phyloP scores from a whole-genome alignment of 2,113 vertebrate genomes.

The Barnardius zonarius region DNA sequence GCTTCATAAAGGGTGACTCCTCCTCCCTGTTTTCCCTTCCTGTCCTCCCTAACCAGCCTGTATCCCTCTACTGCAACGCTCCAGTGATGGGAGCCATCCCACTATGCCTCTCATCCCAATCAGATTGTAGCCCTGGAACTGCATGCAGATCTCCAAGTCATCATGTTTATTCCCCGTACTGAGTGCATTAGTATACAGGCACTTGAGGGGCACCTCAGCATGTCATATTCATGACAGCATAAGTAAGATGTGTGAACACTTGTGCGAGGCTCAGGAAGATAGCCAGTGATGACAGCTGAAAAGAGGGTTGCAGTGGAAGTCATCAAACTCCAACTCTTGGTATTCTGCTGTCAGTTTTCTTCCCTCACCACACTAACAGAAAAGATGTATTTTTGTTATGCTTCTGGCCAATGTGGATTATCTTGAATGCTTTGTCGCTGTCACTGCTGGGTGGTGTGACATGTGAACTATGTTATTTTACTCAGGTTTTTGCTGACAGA shows the following conservation, averaged over 20 bases:
- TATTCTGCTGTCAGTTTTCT: neutral
- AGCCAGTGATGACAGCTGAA: neutral
- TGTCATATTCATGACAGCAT: neutral
- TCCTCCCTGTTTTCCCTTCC: neutral
- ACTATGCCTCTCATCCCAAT: neutral
- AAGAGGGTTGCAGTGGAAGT: neutral
- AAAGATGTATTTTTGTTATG: neutral
- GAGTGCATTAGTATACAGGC: neutral
- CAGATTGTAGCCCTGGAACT: neutral
- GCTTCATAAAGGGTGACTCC: neutral
- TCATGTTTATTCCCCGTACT: neutral
- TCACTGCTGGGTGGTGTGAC: neutral
- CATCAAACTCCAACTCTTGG: neutral
- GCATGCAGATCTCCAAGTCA: neutral
- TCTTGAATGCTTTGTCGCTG: neutral
- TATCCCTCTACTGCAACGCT: neutral
- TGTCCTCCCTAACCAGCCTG: neutral
- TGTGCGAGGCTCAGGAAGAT: neutral
- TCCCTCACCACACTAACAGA: neutral
- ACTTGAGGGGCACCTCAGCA: neutral
- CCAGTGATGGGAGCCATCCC: neutral
- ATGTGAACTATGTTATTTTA: neutral
- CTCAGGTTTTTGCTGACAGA: neutral
- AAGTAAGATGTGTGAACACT: neutral
- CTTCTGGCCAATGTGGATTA: neutral